Percentiles rank a stretch among this genome's conserved stretches.
Evolutionary conservation across 2,888 invertebrate species (phyloP).

Genomic region (Stratiomys singularior): DNA sequence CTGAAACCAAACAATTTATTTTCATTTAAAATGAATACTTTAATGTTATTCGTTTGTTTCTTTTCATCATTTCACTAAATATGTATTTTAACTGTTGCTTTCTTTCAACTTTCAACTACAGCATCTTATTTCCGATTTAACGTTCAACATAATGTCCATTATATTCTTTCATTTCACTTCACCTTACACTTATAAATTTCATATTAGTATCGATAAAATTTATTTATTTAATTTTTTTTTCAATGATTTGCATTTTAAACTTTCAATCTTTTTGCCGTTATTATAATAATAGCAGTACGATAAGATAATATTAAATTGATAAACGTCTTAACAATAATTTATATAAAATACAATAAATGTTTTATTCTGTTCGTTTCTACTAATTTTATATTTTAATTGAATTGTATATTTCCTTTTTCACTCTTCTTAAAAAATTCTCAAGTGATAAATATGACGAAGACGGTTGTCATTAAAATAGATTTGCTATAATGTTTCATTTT

Average conservation of each 20-base stretch:
- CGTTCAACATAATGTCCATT: background rate
- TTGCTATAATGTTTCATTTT: conserved; percentile 11
- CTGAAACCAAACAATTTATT: conserved; percentile 18
- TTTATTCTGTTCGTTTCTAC: conserved; percentile 8
- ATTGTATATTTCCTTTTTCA: background rate
- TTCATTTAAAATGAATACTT: conserved; percentile 35
- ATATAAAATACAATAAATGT: conserved; percentile 42
- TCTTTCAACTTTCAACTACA: background rate
- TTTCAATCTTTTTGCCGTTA: background rate
- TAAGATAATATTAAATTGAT: conserved; percentile 46
- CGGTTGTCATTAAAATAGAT: conserved; percentile 20
- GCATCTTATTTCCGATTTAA: background rate
- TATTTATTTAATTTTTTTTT: background rate
- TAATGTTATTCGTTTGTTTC: conserved; percentile 22
- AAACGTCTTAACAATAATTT: conserved; percentile 48
- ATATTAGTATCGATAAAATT: conserved; percentile 17
- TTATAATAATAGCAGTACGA: conserved; percentile 35
- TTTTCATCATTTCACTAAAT: conserved; percentile 10
- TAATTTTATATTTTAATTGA: conserved; percentile 3
- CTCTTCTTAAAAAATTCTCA: background rate
- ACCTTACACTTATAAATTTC: background rate
- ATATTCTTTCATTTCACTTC: background rate
- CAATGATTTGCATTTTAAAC: background rate
- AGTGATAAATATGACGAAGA: conserved; percentile 17
- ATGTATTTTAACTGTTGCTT: background rate